A percentile compares a stretch with the other conserved stretches of the same genome.
phyloP scores from a whole-genome alignment of 2,113 vertebrate species.

The Zosterops hypoxanthus region DNA sequence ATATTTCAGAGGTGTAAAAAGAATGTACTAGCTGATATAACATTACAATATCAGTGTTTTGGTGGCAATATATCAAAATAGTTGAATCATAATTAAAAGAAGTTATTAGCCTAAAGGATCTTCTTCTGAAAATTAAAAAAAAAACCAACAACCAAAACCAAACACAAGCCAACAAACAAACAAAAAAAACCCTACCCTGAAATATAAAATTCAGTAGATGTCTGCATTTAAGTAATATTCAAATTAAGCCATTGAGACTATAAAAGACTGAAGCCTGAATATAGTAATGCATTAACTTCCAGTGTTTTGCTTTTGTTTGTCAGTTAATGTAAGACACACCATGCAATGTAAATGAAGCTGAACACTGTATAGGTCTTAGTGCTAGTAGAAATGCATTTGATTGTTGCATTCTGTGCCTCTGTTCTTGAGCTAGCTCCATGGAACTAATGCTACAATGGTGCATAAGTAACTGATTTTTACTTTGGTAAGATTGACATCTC shows the following conservation, averaged over 20 bases:
- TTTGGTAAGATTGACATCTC: background rate
- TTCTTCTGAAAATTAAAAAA: background rate
- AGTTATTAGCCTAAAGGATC: background rate
- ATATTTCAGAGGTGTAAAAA: background rate
- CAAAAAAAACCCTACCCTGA: background rate
- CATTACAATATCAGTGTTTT: background rate
- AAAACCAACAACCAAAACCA: rapidly evolving
- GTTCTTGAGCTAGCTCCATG: background rate
- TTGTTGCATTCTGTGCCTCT: background rate
- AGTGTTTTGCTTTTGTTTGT: background rate
- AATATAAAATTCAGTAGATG: background rate
- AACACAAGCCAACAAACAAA: background rate
- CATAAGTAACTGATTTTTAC: background rate
- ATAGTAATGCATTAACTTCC: background rate
- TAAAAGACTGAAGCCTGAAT: background rate
- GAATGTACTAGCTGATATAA: background rate
- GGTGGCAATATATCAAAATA: background rate
- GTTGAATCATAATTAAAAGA: background rate
- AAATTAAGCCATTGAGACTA: background rate
- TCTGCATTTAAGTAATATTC: background rate
- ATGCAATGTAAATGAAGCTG: background rate
- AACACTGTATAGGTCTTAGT: background rate
- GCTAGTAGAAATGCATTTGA: background rate
- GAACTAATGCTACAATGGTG: background rate
- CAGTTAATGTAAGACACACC: background rate